Evolutionary conservation across 2,797 vertebrate genomes (phyloP), one percentile per base, ranked within the genome.

Genomic region (Anabas testudineus): DNA sequence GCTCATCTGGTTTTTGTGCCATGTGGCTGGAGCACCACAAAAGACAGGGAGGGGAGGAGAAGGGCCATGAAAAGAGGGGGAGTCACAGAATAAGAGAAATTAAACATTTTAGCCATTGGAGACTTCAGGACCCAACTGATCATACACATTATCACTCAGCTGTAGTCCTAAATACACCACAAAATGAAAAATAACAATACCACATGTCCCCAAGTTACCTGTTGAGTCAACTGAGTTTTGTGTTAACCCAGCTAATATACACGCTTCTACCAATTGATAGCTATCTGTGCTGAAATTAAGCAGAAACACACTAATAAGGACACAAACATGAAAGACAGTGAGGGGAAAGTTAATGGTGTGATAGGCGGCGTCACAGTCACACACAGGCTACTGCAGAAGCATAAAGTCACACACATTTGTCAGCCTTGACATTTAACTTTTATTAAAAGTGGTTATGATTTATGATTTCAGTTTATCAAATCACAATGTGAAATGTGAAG

Each of bases 51-150:
- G n/a, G 43, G 46, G 47, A 41, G n/a, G 32, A 42, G 10, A 36
- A n/a, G 7, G 21, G 49, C 32, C 24, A 68, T 39, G 19, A 14
- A 19, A 1, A 15, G 63, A 57, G 39, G 21, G 42, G 46, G 24
- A 21, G 2, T 14, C 56, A 56, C 34, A 30, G 39, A 49, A 46
- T 47, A 51, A 60, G 22, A 74, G 19, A 52, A 51, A 10, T 46
- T 30, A 72, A 52, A 67, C 26, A 36, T 37, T 10, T 21, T 26
- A 64, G 51, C 62, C 67, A 39, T 1, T 18, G 58, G 74, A 39
- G 62, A 34, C 45, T 54, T 68, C 18, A 32, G 51, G 58, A 78
- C 21, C 37, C n/a, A 41, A 74, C 60, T 79, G 54, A 76, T 62
- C 60, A 36, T 3, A 30, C 7, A 7, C 46, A 54, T 43, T 53